These are phyloP conservation scores for Austrolebias charrua DNA, from an alignment of 2,797 vertebrate genomes.

Conservation along the genomic window DNA sequence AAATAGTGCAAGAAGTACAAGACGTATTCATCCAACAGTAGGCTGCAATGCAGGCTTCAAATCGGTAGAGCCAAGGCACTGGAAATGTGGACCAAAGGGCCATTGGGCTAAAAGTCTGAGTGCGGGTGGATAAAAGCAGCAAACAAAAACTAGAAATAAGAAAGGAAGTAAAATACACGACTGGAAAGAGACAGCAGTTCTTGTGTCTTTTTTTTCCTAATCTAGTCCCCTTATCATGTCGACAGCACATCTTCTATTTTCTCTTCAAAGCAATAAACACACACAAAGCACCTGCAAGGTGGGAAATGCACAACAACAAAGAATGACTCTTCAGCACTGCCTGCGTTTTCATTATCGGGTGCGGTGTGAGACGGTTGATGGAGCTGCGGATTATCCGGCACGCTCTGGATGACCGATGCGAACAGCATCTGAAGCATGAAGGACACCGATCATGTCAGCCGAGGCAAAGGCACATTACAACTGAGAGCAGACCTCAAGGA, in stretches of 20 bases:
- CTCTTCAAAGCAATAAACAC: constrained; percentile 60
- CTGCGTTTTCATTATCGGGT: constrained; percentile 51
- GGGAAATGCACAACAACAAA: constrained; percentile 43
- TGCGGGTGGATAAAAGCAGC: not conserved
- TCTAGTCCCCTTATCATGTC: constrained; percentile 38
- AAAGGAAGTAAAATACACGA: constrained; percentile 4
- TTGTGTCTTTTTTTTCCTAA: constrained; percentile 19
- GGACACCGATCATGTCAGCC: constrained; percentile 63
- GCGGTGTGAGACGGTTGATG: constrained; percentile 31
- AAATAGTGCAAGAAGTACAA: constrained; percentile 61
- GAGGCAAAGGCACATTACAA: constrained; percentile 60
- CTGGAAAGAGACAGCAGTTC: constrained; percentile 19
- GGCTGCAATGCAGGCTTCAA: constrained; percentile 33
- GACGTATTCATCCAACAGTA: constrained; percentile 60
- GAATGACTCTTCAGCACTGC: constrained; percentile 20
- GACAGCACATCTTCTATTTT: constrained; percentile 49
- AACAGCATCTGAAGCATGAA: constrained; percentile 65
- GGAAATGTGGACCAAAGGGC: not conserved
- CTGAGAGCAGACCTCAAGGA: constrained; percentile 68
- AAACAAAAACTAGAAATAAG: not conserved
- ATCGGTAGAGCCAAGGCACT: constrained; percentile 20
- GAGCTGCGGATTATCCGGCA: constrained; percentile 66
- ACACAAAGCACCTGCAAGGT: constrained; percentile 28
- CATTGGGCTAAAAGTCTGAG: not conserved
- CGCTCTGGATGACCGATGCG: constrained; percentile 56